Percentiles rank a stretch among this genome's conserved stretches.
These are phyloP conservation scores for Parapsyche elsis DNA, from an alignment of 1,140 invertebrate species.

Conservation along the genomic window DNA sequence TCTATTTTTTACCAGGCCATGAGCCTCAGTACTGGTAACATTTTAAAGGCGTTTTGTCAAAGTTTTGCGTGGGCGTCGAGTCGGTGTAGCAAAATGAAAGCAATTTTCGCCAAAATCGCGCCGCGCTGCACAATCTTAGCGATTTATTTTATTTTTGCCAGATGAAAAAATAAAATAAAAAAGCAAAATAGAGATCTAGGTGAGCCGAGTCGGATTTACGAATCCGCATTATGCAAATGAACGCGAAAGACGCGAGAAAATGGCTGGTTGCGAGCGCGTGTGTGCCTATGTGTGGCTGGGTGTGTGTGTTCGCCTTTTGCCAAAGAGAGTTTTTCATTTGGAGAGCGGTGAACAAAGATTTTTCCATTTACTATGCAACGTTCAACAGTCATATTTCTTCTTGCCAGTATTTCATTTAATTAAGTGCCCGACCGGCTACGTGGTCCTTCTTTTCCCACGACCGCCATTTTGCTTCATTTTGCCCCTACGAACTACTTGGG, in stretches of 20 bases:
- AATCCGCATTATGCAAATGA: conserved; percentile 30
- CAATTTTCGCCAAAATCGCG: not conserved
- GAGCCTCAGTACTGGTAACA: too few relatives aligned
- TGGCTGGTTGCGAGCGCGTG: not conserved
- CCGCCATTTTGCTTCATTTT: conserved; percentile 11
- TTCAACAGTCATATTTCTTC: conserved; percentile 48
- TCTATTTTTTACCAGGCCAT: too few relatives aligned
- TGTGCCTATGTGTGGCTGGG: too few relatives aligned
- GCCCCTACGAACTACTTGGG: too few relatives aligned
- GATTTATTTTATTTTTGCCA: conserved; percentile 13
- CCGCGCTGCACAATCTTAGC: conserved; percentile 6
- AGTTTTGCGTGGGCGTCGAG: not conserved
- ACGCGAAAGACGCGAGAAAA: conserved; percentile 11
- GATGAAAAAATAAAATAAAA: conserved; percentile 4
- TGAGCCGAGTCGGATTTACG: conserved; percentile 15
- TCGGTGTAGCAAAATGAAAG: not conserved
- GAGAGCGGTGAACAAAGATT: conserved; percentile 42
- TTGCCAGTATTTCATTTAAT: conserved; percentile 46
- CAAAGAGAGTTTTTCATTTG: conserved; percentile 51
- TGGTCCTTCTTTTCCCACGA: not conserved
- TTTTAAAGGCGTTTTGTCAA: too few relatives aligned
- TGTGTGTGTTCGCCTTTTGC: not conserved
- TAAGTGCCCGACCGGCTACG: conserved; percentile 46
- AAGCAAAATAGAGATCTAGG: not conserved
- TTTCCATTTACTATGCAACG: conserved; percentile 43